phyloP scores from a whole-genome alignment of 2,113 vertebrate species.

The Cnemophilus loriae region DNA sequence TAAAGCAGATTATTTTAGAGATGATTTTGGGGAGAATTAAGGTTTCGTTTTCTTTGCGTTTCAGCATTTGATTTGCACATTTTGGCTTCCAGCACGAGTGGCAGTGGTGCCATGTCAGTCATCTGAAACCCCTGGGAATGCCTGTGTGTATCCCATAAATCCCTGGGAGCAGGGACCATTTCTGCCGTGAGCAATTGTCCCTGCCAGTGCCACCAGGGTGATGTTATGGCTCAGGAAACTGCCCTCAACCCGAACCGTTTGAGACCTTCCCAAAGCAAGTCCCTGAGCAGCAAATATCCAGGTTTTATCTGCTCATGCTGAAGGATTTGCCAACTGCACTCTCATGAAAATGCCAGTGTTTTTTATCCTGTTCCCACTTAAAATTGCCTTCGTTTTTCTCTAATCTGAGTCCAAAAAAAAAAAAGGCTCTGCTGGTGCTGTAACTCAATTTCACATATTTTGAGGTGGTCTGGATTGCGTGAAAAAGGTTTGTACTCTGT shows the following conservation, averaged over 20 bases:
- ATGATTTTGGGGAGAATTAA: neutral
- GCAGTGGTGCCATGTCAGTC: rapidly evolving
- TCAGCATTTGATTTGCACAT: neutral
- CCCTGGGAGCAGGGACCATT: neutral
- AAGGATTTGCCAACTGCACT: neutral
- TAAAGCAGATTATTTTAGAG: neutral
- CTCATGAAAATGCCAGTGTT: neutral
- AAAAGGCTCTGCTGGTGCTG: neutral
- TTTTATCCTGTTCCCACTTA: neutral
- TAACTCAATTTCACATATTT: neutral
- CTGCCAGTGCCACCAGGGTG: neutral
- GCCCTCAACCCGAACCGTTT: neutral
- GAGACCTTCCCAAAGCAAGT: neutral
- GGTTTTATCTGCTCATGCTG: neutral
- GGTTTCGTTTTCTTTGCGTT: neutral
- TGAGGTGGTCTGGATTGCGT: neutral
- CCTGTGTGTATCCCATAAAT: rapidly evolving
- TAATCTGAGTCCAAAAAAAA: neutral
- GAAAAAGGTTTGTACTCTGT: neutral
- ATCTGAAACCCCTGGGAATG: neutral
- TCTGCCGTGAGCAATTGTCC: neutral
- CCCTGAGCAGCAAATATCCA: neutral
- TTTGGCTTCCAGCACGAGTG: neutral
- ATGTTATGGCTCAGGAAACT: neutral
- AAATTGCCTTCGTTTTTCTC: neutral